Evolutionary conservation across 2,797 vertebrate genomes (phyloP), one percentile per base, ranked within the genome.

Genomic region (Zenarchopterus dispar): DNA sequence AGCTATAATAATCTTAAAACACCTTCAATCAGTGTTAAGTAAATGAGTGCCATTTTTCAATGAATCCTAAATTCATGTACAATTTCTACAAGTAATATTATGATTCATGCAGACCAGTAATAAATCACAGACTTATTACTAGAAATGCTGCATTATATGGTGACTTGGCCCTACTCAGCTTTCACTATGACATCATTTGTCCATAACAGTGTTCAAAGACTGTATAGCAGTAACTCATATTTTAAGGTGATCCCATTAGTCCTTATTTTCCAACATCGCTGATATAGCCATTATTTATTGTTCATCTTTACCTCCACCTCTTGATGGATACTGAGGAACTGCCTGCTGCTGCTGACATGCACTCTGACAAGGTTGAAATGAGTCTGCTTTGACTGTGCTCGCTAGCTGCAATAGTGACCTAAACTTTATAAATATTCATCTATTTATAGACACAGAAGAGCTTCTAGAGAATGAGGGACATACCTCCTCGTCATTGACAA

Each of bases 281-380:
- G 75, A 81, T 67, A 70, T 64, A 73, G 55, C 24, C 18, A 17
- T 56, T 39, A 43, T 55, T 44, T 51, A 56, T 44, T 53, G 39
- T 36, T 54, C 16, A 1, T 17, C 54, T 53, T 31, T 18, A 39
- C 56, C 63, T 62, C 67, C 51, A 77, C 73, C 43, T 71, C 18
- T 17, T 77, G 73, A 77, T 68, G 63, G 69, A 78, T 64, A 47
- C 71, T 28, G 64, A 51, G 55, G 56, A 69, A 65, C 61, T 54
- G 48, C 51, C 66, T 67, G 66, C 56, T 70, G 17, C 75, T 68
- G 75, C 41, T 55, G 52, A 36, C 33, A 22, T 10, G 18, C 42
- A 53, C 53, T 62, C 8, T 53, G 44, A 51, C n/a, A 0, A 57
- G 16, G 18, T 15, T 62, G 8, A 54, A 68, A 36, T 57, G 26